Conservation (phyloP, 2,888 invertebrate genomes). For the Xanthorhoe designata region DNA sequence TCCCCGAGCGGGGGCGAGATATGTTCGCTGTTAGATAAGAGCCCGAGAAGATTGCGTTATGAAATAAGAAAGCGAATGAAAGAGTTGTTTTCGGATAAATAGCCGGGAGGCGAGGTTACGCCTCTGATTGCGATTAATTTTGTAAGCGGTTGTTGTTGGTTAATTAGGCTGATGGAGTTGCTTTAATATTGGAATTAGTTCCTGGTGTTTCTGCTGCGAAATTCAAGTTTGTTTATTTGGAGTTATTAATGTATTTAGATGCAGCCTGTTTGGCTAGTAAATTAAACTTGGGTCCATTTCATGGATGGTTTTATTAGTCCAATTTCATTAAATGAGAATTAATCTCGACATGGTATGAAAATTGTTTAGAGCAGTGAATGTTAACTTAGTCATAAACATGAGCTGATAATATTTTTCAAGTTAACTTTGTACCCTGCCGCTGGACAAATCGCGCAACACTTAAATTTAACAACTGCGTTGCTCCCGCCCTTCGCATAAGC, state of each 20-base stretch:
- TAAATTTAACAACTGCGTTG: conserved; percentile 76
- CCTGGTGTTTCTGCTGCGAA: conserved; percentile 12
- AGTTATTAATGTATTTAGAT: conserved; percentile 4
- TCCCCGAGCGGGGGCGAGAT: conserved; percentile 82
- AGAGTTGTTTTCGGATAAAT: conserved; percentile 79
- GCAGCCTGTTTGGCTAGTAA: background rate
- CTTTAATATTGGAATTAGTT: conserved; percentile 30
- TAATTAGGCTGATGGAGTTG: conserved; percentile 44
- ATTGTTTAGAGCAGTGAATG: background rate
- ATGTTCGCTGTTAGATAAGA: conserved; percentile 83
- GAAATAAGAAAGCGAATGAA: conserved; percentile 84
- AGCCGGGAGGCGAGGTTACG: conserved; percentile 47
- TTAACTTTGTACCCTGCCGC: background rate
- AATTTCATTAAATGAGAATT: background rate
- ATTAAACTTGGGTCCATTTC: background rate
- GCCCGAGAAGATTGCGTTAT: conserved; percentile 83
- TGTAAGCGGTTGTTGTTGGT: conserved; percentile 50
- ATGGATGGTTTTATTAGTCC: background rate
- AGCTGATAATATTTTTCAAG: background rate
- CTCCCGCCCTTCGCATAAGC: conserved; percentile 66
- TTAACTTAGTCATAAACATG: background rate
- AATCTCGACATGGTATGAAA: background rate
- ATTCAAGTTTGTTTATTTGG: conserved; percentile 22
- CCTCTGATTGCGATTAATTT: conserved; percentile 67
- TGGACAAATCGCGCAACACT: conserved; percentile 69